Percentiles rank a stretch among this genome's conserved stretches.
Evolutionary conservation across 2,113 vertebrate genomes (phyloP).

Genomic region (Pteruthius melanotis): DNA sequence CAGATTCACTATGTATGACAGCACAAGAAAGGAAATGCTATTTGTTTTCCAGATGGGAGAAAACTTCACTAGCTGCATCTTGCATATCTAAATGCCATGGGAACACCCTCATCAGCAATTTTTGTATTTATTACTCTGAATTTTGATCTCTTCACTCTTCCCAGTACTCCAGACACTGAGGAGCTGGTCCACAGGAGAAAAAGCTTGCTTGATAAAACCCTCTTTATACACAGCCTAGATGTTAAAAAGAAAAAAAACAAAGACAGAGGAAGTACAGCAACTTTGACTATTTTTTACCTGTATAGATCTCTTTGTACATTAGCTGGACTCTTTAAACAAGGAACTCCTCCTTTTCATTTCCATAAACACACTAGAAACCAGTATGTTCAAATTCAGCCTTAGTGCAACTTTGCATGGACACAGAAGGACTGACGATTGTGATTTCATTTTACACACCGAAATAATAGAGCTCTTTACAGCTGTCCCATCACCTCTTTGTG

Average conservation of each 20-base stretch:
- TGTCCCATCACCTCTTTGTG: neutral
- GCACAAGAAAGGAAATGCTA: neutral
- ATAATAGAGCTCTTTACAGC: neutral
- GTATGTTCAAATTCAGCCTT: neutral
- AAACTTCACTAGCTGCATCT: neutral
- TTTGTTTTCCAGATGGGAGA: neutral
- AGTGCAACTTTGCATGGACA: neutral
- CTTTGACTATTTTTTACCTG: neutral
- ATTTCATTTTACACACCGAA: neutral
- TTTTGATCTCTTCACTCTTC: neutral
- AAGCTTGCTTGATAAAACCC: neutral
- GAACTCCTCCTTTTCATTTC: neutral
- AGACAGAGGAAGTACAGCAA: no score
- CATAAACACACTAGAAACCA: neutral
- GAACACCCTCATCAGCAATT: neutral
- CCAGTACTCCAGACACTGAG: neutral
- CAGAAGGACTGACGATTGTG: rapidly evolving
- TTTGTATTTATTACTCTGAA: neutral
- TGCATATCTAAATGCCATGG: neutral
- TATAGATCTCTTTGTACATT: neutral
- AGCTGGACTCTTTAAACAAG: neutral
- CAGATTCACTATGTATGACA: neutral
- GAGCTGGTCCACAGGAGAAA: neutral
- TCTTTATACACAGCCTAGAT: neutral
- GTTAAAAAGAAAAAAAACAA: neutral